phyloP scores from a whole-genome alignment of 2,113 vertebrate species.

The Pteropus alecto region DNA sequence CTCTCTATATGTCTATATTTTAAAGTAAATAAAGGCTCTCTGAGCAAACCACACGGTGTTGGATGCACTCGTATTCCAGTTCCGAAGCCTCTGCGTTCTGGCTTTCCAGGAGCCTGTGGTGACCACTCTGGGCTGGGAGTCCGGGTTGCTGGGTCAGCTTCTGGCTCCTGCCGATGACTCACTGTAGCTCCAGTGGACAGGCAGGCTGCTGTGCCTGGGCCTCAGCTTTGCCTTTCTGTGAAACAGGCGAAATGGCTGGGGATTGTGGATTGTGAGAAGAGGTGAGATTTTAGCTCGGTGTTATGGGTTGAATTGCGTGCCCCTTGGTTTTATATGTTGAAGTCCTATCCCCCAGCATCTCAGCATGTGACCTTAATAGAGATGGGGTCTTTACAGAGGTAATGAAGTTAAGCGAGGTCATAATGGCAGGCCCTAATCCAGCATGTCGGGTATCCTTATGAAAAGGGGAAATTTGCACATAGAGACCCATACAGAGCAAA shows the following conservation, averaged over 20 bases:
- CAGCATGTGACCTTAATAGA: background rate
- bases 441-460: background rate
- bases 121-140: constrained; percentile 18
- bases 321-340: too few species aligned
- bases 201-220: background rate
- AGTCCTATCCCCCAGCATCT: background rate
- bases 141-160: constrained; percentile 68
- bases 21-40: constrained; percentile 73
- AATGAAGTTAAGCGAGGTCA: background rate
- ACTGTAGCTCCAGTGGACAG: background rate
- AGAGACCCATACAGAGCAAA: background rate
- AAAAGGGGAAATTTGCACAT: background rate
- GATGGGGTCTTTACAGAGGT: background rate
- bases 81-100: constrained; percentile 58
- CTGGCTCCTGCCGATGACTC: constrained; percentile 29
- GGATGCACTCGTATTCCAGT: constrained; percentile 37
- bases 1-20: constrained; percentile 70
- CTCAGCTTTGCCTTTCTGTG: constrained; percentile 22
- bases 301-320: too few species aligned
- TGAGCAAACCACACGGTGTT: constrained; percentile 64
- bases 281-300: background rate
- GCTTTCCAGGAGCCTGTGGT: constrained; percentile 64
- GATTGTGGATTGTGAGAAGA: background rate
- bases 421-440: background rate
- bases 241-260: background rate